Evolutionary conservation across 2,113 vertebrate genomes (phyloP).

Genomic region (Sphaerodactylus townsendi): DNA sequence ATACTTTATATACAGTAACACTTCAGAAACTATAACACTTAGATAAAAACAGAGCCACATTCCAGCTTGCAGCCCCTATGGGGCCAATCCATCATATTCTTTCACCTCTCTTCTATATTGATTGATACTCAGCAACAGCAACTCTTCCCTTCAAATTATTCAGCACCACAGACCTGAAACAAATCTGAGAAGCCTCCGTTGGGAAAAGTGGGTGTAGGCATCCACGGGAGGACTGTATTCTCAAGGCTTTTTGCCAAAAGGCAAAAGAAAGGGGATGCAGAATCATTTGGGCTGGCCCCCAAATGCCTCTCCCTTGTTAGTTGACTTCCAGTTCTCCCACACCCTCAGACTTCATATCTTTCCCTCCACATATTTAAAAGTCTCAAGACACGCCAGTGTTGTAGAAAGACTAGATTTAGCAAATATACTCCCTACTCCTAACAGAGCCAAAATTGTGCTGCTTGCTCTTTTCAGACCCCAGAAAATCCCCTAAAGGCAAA

Average conservation of each 20-base stretch:
- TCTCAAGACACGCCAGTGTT: not conserved
- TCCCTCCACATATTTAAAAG: not conserved
- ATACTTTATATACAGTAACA: not conserved
- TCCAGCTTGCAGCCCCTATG: no score
- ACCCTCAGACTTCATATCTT: not conserved
- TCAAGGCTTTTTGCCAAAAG: not conserved
- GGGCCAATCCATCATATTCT: not conserved
- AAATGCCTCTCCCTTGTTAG: not conserved
- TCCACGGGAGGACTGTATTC: not conserved
- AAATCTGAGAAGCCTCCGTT: not conserved
- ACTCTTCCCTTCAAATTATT: not conserved
- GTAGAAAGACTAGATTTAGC: not conserved
- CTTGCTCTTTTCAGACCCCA: no score
- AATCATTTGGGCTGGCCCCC: not conserved
- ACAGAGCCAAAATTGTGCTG: no score
- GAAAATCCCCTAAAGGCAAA: no score
- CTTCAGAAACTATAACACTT: not conserved
- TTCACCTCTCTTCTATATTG: not conserved
- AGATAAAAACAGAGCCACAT: no score
- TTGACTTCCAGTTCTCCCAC: not conserved
- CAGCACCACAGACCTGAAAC: not conserved
- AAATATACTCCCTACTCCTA: no score
- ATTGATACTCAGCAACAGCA: not conserved
- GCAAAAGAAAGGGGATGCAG: not conserved
- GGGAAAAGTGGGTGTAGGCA: not conserved